Conservation (phyloP, 2,113 vertebrate genomes). For the Pungitius pungitius region DNA sequence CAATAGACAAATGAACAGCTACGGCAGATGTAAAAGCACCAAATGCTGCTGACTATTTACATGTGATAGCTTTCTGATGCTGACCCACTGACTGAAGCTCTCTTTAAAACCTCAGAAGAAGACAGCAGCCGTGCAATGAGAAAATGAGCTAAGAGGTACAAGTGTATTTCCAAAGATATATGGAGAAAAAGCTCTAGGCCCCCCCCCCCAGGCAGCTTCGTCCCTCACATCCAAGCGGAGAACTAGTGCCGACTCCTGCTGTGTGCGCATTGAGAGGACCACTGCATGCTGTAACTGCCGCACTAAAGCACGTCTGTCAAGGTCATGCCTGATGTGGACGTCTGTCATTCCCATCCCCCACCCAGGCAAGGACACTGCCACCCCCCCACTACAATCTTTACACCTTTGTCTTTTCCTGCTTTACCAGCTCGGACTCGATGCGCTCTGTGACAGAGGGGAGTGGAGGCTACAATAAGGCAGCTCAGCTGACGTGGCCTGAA, state of each 20-base stretch:
- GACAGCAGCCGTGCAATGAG: no score
- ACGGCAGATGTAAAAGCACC: no score
- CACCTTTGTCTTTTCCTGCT: slow-evolving; percentile 53
- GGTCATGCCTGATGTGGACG: slow-evolving; percentile 66
- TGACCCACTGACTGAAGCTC: no score
- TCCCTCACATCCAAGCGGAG: slow-evolving; percentile 10
- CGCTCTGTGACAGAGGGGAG: slow-evolving; percentile 18
- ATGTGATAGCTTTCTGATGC: no score
- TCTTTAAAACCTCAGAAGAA: no score
- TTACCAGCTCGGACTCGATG: not conserved
- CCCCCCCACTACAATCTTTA: slow-evolving; percentile 22
- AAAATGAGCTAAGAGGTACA: no score
- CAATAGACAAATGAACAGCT: no score
- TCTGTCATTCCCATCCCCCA: slow-evolving; percentile 65
- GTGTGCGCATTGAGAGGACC: slow-evolving; percentile 26
- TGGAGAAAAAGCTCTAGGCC: no score
- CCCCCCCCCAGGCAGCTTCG: slow-evolving; percentile 19
- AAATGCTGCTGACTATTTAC: no score
- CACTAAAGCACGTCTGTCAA: slow-evolving; percentile 56
- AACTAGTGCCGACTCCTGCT: slow-evolving; percentile 18
- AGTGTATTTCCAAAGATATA: no score
- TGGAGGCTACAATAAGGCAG: not conserved
- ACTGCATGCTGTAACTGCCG: slow-evolving; percentile 18
- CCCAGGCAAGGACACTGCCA: slow-evolving; percentile 51
- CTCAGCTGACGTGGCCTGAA: not conserved